Evolutionary conservation across 2,113 vertebrate genomes (phyloP), one percentile per base, ranked within the genome.

Genomic region (Menura novaehollandiae): DNA sequence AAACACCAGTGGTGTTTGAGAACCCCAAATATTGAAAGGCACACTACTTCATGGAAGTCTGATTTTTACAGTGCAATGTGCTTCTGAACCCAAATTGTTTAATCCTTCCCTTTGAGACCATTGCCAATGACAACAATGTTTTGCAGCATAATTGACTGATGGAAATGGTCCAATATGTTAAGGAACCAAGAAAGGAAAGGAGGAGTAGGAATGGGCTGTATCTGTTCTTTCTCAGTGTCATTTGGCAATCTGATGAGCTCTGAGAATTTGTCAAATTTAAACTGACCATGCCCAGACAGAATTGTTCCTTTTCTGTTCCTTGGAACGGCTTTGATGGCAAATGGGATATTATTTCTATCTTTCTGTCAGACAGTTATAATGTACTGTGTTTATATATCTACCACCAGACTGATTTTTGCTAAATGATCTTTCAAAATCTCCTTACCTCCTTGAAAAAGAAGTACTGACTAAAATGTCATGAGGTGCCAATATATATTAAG

Each of bases 211-310:
- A 83, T 13, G 5, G 10, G 14, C 15, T 26, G 56, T 66, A 49
- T 93, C 88, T 97, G 91, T 53, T 97, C 83, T 96, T 97, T 96
- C 68, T 97, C 96, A 92, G 30, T 67, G 73, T 93, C 71, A 47
- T 87, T 96, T 93, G 77, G 77, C 77, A 95, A 72, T 18, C 21
- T 87, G 93, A 93, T 93, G 92, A 96, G 73, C 62, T 91, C 82
- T 76, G 74, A 85, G 86, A 93, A 94, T 88, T 94, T 96, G 58
- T 95, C 86, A 93, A 66, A 77, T 85, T 93, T 95, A 94, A 94
- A 91, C 47, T 85, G 79, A 88, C 77, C 83, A 22, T 83, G 44
- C 37, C 46, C 88, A 94, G 92, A 80, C 26, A 75, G 32, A 94
- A 88, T 81, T 87, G 53, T 56, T 78, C 44, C 6, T 89, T 79